Percentiles rank a stretch among this genome's conserved stretches.
phyloP scores from a whole-genome alignment of 2,888 invertebrate species.

The Synanthedon myopaeformis region DNA sequence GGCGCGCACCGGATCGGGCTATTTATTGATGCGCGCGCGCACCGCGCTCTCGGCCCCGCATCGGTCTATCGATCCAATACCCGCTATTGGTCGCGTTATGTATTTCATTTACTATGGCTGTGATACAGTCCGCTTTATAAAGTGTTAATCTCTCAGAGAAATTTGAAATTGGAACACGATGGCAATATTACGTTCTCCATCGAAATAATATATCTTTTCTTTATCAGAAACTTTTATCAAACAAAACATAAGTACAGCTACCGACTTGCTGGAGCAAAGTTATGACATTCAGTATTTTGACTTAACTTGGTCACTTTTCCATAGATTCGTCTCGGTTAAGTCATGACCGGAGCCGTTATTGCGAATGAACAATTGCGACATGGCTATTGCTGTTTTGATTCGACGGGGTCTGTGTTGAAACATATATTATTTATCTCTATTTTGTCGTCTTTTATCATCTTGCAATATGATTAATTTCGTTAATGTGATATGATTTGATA shows the following conservation, averaged over 20 bases:
- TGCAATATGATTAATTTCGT: no score
- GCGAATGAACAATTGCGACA: slow-evolving; percentile 1
- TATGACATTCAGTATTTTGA: background rate
- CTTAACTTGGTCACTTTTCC: slow-evolving; percentile 7
- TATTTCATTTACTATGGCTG: background rate
- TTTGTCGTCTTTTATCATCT: no score
- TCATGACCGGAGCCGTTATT: slow-evolving; percentile 2
- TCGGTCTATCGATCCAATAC: slow-evolving; percentile 27
- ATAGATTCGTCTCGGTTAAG: slow-evolving; percentile 23
- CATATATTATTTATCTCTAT: background rate
- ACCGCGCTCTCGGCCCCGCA: slow-evolving; percentile 13
- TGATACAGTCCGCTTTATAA: no score
- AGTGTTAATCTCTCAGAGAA: no score
- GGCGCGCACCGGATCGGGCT: slow-evolving; percentile 47
- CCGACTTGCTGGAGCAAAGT: no score
- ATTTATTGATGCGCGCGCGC: slow-evolving; percentile 59
- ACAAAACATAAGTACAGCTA: no score
- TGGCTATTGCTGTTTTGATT: slow-evolving; percentile 1
- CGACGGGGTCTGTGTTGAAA: background rate
- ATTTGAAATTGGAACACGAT: no score
- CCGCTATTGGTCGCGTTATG: slow-evolving; percentile 15
- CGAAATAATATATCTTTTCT: no score
- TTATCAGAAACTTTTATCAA: no score
- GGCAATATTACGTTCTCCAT: no score
- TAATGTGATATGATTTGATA: no score